Base-by-base conservation (phyloP, 2,888 invertebrate genomes). In the Cistogaster globosa region DNA sequence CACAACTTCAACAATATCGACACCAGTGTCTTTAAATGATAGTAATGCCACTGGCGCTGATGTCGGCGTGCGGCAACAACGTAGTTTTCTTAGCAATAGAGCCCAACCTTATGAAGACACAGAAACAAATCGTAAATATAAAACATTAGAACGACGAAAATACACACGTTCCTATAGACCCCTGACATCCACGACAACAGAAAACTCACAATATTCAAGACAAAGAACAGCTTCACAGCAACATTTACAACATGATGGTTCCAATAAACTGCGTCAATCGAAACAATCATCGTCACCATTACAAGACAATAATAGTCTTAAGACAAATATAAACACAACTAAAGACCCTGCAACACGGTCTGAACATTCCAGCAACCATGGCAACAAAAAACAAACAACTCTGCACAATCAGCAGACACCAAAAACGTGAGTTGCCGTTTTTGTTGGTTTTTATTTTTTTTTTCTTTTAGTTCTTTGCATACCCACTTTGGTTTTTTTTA, bases 381-480 rank as follows among this genome's bases (percentile, higher is more conserved):
- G 22, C 83, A 74, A 74, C 71, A 69, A 65, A 51, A 71, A 67
- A 81, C 55, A 65, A 62, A 74, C 84, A 68, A 86, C 69, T 72
- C 84, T 76, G 81, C 87, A 81, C 78, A 82, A 82, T 76, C 87
- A 87, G 65, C 88, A 88, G 82, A 87, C 88, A 87, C 88, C 88
- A 63, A 92, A 92, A 91, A 90, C 91, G 92, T 92, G 88, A 92
- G 92, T 92, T 80, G 45, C 65, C 3, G 16, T 18, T 36, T 18
- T 7, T 26, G 26, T 26, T 1, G 26, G 4, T 26, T 36, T 79
- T 38, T 60, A n/a, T n/a, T n/a, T 58, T 53, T 57, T 53, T 71
- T 18, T 38, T 14, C 22, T 20, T 20, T 63, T n/a, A 36, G 53
- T 62, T 32, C 63, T 55, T 74, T 72, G 67, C 62, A 51, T 68